Percentiles rank a stretch among this genome's conserved stretches.
Evolutionary conservation across 37 sponge, comb jelly and placozoan species (phyloP).

Genomic region (Bolinopsis microptera): DNA sequence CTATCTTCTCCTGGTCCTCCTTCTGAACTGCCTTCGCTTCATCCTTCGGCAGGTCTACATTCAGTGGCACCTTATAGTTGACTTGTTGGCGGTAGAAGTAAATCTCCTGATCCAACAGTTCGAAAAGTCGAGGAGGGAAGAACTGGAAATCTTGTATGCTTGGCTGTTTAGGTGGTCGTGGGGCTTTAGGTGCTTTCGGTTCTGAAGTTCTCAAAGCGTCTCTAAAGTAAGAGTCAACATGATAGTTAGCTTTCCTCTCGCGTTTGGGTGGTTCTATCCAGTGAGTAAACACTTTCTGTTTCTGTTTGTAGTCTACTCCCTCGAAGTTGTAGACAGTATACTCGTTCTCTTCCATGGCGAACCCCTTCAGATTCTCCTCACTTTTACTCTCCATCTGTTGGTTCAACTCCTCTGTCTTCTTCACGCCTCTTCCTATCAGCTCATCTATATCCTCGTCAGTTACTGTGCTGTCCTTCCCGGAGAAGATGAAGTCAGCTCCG

Average conservation of each 20-base stretch:
- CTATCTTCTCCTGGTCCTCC: constrained; percentile 91
- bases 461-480: constrained; percentile 72
- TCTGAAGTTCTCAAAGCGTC: constrained; percentile 93
- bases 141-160: constrained; percentile 97
- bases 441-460: constrained; percentile 88
- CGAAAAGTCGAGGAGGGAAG: constrained; percentile 92
- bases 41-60: constrained; percentile 86
- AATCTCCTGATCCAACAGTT: constrained; percentile 95
- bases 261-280: constrained; percentile 99
- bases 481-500: constrained; percentile 91
- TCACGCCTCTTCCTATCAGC: constrained; percentile 78
- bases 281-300: constrained; percentile 69
- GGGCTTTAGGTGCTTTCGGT: constrained; percentile 96
- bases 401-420: constrained; percentile 76
- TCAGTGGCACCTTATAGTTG: constrained; percentile 73
- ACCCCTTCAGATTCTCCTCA: constrained; percentile 82
- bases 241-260: constrained; percentile 94
- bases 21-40: constrained; percentile 70
- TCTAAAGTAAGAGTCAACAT: constrained; percentile 94
- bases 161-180: constrained; percentile 98
- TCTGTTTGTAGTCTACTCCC: constrained; percentile 61
- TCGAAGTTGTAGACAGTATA: constrained; percentile 93
- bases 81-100: constrained; percentile 74
- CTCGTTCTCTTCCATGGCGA: constrained; percentile 86
- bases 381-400: constrained; percentile 79